These are phyloP conservation scores for Cardiocondyla obscurior DNA, from an alignment of 1,140 invertebrate genomes.

Conservation along the genomic window DNA sequence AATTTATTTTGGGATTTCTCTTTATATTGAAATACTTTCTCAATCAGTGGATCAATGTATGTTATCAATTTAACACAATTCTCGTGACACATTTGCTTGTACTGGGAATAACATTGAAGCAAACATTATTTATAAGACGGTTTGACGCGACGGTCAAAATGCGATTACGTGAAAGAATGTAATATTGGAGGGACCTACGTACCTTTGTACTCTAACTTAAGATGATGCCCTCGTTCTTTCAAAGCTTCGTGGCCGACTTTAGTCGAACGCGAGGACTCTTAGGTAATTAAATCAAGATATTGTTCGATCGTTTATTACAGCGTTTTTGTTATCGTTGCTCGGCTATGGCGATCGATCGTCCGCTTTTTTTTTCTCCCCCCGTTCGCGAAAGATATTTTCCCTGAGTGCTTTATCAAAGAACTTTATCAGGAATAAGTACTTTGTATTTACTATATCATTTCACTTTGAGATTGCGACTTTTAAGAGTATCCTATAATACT, in stretches of 20 bases:
- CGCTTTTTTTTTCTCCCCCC: slow-evolving; percentile 22
- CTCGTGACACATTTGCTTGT: neutral
- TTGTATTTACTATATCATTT: neutral
- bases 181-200: slow-evolving; percentile 63
- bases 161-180: neutral
- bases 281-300: slow-evolving; percentile 51
- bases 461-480: neutral
- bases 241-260: slow-evolving; percentile 73
- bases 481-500: slow-evolving; percentile 18
- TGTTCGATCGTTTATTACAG: slow-evolving; percentile 21
- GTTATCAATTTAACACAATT: neutral
- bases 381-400: neutral
- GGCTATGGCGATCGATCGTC: slow-evolving; percentile 26
- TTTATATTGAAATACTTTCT: neutral
- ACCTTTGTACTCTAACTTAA: slow-evolving; percentile 78
- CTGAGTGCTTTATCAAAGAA: neutral
- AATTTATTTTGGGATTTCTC: neutral
- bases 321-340: slow-evolving; percentile 31
- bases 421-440: neutral
- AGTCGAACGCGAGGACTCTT: slow-evolving; percentile 45
- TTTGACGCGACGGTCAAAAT: slow-evolving; percentile 27
- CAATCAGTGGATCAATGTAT: neutral
- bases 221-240: slow-evolving; percentile 83
- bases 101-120: neutral
- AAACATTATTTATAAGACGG: slow-evolving; percentile 31